Base-by-base conservation (phyloP, 2,797 vertebrate genomes). In the Lacerta agilis region DNA sequence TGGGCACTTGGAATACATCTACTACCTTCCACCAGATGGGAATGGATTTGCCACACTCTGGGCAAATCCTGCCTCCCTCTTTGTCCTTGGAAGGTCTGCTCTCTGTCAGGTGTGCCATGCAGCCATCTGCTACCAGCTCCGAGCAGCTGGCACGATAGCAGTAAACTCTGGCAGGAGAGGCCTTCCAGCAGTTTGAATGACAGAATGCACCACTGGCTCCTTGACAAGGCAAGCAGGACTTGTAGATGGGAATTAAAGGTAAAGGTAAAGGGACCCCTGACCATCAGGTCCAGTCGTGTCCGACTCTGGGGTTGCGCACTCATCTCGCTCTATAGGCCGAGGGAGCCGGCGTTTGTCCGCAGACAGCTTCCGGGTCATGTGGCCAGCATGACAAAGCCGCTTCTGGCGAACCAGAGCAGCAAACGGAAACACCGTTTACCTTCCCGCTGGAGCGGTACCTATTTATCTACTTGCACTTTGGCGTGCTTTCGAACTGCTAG, bases 11-110 rank as follows among this genome's bases (percentile, higher is more conserved):
- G 36, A 29, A 23, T 0, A 0, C 58, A 87, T 55, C 66, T 78
- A 85, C 55, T 0, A 0, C 72, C n/a, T 90, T 86, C 29, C 2
- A 25, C 0, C 1, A 66, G 11, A 78, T 83, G 41, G 82, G 27
- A 73, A 43, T 43, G 77, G 83, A 71, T 77, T 43, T 82, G 86
- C 87, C 88, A 23, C 0, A 78, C 91, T 33, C 23, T 17, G 23
- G 33, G 69, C 91, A 85, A 90, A 78, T 84, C 92, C 89, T 92
- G 86, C 92, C 92, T 92, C 87, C 88, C 88, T 25, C 86, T 96
- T 94, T 85, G 95, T 95, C 96, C 96, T 97, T 95, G 95, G 94
- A 96, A 96, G 95, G 92, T 95, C 95, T 96, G 95, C 95, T 97
- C 92, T 94, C 95, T 95, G 93, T 96, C 95, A 96, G 96, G 94